Evolutionary conservation across 2,888 invertebrate species (phyloP).

Genomic region (Ypsolopha sequella): DNA sequence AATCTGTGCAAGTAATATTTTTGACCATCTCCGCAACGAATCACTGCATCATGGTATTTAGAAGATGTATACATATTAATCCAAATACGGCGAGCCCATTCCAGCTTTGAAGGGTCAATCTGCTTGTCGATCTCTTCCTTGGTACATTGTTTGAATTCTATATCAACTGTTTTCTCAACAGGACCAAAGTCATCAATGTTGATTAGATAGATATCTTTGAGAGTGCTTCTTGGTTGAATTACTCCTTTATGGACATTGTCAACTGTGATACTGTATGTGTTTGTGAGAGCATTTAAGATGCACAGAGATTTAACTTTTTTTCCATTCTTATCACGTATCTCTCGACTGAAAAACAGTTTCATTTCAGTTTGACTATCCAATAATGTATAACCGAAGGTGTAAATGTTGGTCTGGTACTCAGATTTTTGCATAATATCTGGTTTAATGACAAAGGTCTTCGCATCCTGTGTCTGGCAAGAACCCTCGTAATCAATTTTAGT

Average conservation of each 20-base stretch:
- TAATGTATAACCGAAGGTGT: neutral
- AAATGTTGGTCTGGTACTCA: neutral
- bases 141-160: neutral
- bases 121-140: neutral
- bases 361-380: neutral
- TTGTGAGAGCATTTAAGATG: neutral
- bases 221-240: neutral
- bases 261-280: neutral
- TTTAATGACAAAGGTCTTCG: neutral
- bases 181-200: neutral
- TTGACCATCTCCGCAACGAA: neutral
- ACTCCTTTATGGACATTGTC: neutral
- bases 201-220: neutral
- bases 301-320: neutral
- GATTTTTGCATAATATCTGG: too few relatives aligned
- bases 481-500: neutral
- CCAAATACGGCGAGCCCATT: neutral
- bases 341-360: neutral
- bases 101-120: neutral
- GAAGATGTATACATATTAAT: neutral
- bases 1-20: neutral
- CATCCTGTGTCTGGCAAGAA: neutral
- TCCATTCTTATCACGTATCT: constrained; percentile 1
- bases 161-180: neutral
- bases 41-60: neutral